Evolutionary conservation across 64 coral and sea anemone genomes (phyloP).

Genomic region (Dendrophyllia cribrosa): DNA sequence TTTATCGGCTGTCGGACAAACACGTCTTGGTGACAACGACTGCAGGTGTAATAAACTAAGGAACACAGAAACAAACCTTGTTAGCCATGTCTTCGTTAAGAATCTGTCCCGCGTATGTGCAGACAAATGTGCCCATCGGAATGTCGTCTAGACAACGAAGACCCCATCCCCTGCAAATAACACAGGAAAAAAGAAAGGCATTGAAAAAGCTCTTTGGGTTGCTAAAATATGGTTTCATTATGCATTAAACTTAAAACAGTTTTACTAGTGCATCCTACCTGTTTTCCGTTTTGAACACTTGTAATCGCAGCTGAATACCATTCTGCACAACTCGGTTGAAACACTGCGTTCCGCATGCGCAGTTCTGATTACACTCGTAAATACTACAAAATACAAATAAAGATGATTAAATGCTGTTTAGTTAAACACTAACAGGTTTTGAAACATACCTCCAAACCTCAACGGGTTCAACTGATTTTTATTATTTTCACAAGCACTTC

Average conservation of each 20-base stretch:
- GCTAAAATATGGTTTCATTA: no score
- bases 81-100: conserved; percentile 96
- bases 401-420: background rate
- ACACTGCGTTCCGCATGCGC: conserved; percentile 82
- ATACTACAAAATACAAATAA: conserved; percentile 55
- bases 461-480: no score
- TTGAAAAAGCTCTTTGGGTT: no score
- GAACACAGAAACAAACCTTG: conserved; percentile 39
- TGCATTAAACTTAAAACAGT: no score
- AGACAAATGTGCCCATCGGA: conserved; percentile 89
- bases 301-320: conserved; percentile 84
- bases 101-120: conserved; percentile 95
- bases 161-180: conserved; percentile 89
- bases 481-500: no score
- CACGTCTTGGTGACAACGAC: no score
- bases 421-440: no score
- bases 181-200: background rate
- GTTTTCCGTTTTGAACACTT: conserved; percentile 98
- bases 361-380: conserved; percentile 95
- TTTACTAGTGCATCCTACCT: conserved; percentile 13
- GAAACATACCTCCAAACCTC: no score
- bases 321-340: conserved; percentile 98
- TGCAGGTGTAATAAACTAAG: no score
- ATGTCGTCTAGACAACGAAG: conserved; percentile 86
- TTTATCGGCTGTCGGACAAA: no score